phyloP scores from a whole-genome alignment of 2,888 invertebrate genomes.

The Choristoneura rosaceana region DNA sequence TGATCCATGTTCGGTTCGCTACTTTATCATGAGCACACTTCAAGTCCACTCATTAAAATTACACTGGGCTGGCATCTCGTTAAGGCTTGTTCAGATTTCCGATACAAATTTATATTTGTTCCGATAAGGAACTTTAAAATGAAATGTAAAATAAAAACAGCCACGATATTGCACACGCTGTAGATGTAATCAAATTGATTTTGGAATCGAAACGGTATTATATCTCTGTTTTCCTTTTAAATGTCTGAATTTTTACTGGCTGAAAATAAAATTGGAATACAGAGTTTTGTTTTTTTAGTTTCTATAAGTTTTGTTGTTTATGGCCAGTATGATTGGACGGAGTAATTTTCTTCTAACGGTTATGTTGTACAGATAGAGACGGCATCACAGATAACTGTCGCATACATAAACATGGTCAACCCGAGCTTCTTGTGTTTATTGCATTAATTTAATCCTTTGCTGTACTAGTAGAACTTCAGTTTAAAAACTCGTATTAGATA shows the following conservation, averaged over 20 bases:
- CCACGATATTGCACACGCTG: neutral
- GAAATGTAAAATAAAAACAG: neutral
- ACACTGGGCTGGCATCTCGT: neutral
- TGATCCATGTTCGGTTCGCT: neutral
- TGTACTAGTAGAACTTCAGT: too few species aligned
- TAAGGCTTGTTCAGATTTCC: neutral
- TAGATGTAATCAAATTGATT: neutral
- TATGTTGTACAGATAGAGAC: too few species aligned
- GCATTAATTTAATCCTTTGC: too few species aligned
- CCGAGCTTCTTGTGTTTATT: too few species aligned
- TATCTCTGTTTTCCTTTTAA: neutral
- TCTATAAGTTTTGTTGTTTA: too few species aligned
- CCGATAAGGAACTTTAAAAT: neutral
- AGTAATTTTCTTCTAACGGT: too few species aligned
- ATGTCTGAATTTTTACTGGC: neutral
- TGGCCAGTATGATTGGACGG: too few species aligned
- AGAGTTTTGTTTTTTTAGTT: too few species aligned
- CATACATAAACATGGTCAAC: too few species aligned
- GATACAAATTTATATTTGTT: neutral
- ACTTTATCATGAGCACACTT: neutral
- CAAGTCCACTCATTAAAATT: conserved; percentile 1
- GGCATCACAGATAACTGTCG: too few species aligned
- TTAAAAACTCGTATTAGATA: too few species aligned
- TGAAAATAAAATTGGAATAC: neutral
- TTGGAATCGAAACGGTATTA: neutral